Evolutionary conservation across 53 echinoderm and acorn worm species (phyloP).

Genomic region (Apostichopus leukothele): DNA sequence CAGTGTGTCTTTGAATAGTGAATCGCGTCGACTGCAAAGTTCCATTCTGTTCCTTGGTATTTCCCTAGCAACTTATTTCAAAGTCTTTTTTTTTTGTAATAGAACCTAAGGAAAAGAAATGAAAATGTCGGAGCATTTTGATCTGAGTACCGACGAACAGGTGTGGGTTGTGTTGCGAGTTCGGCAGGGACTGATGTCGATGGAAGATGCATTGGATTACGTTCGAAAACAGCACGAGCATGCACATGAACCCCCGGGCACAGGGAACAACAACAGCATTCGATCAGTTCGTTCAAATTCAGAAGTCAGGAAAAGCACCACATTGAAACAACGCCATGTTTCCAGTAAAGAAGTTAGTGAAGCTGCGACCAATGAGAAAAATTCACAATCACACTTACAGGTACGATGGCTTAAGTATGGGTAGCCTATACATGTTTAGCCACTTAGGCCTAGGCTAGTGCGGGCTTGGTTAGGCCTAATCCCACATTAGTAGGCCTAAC

Average conservation of each 20-base stretch:
- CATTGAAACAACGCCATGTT: background rate
- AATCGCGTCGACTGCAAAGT: too few relatives aligned
- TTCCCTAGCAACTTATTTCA: too few relatives aligned
- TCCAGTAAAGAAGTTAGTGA: background rate
- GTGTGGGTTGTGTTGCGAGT: constrained; percentile 95
- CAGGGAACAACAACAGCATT: constrained; percentile 22
- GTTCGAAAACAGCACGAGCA: constrained; percentile 85
- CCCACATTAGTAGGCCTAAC: too few relatives aligned
- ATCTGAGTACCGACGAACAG: constrained; percentile 92
- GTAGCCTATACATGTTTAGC: background rate
- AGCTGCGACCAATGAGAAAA: background rate
- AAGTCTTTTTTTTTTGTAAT: too few relatives aligned
- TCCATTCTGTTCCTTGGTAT: too few relatives aligned
- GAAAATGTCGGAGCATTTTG: constrained; percentile 76
- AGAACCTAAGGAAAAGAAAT: background rate
- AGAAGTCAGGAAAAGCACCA: constrained; percentile 41
- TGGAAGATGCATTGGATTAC: constrained; percentile 94
- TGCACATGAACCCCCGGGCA: constrained; percentile 62
- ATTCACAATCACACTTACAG: constrained; percentile 52
- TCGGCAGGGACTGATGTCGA: constrained; percentile 85
- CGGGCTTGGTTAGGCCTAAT: too few relatives aligned
- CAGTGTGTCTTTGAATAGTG: too few relatives aligned
- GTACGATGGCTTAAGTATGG: background rate
- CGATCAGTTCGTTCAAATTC: constrained; percentile 28
- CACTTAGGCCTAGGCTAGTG: background rate